Conservation (phyloP, 2,888 invertebrate genomes). For the Idaea straminata region DNA sequence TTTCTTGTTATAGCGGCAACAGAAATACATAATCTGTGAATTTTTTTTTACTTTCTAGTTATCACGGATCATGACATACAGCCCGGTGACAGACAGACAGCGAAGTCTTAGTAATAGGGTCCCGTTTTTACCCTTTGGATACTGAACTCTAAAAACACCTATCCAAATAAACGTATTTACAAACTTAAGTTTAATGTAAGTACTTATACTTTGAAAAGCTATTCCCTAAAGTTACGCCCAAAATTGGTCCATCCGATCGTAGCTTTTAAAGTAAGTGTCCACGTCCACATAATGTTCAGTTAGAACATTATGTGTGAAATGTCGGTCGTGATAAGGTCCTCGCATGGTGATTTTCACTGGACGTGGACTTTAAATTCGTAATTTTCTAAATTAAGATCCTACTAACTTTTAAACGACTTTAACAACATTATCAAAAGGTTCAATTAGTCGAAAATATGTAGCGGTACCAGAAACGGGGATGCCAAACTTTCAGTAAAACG, state of each 20-base stretch:
- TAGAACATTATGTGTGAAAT: neutral
- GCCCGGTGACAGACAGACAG: too few relatives aligned
- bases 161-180: neutral
- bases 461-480: slow-evolving; percentile 18
- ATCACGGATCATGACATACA: too few relatives aligned
- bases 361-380: neutral
- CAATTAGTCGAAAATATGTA: slow-evolving; percentile 25
- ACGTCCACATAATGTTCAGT: neutral
- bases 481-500: slow-evolving; percentile 18
- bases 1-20: too few relatives aligned
- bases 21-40: too few relatives aligned
- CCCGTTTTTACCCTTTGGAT: too few relatives aligned
- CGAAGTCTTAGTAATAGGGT: too few relatives aligned
- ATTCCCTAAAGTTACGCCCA: neutral
- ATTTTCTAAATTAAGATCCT: slow-evolving; percentile 13
- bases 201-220: neutral
- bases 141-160: too few relatives aligned
- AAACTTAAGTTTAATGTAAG: neutral
- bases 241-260: neutral
- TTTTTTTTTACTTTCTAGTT: too few relatives aligned
- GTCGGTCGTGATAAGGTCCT: neutral
- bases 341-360: neutral
- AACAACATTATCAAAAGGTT: slow-evolving; percentile 26
- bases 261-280: neutral
- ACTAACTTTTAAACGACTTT: slow-evolving; percentile 15